Evolutionary conservation across 2,797 vertebrate genomes (phyloP).

Genomic region (Craterocephalus amniculus): DNA sequence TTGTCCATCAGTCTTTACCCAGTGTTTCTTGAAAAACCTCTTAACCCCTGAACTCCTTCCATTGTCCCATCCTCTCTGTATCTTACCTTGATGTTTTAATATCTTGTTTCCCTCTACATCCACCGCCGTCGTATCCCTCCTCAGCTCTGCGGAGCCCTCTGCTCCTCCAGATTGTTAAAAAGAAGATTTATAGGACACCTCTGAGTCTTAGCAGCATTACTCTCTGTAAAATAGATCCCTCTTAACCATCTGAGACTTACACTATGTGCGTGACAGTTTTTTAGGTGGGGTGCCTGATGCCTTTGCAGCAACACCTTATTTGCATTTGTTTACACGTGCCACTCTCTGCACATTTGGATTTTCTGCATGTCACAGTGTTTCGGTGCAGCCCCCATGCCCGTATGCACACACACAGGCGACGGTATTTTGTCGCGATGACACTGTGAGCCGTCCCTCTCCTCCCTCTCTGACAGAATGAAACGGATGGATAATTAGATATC

Average conservation of each 20-base stretch:
- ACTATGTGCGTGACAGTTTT: slow-evolving; percentile 55
- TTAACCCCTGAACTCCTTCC: slow-evolving; percentile 66
- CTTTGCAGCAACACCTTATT: slow-evolving; percentile 63
- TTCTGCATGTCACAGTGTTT: slow-evolving; percentile 63
- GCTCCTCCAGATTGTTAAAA: slow-evolving; percentile 49
- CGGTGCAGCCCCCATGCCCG: slow-evolving; percentile 49
- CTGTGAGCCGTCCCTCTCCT: slow-evolving; percentile 72
- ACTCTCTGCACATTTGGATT: slow-evolving; percentile 64
- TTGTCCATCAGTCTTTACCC: slow-evolving; percentile 68
- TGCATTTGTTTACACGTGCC: slow-evolving; percentile 79
- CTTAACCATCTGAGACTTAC: slow-evolving; percentile 45
- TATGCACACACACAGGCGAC: slow-evolving; percentile 38
- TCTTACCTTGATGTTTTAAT: slow-evolving; percentile 71
- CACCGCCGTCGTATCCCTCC: slow-evolving; percentile 50
- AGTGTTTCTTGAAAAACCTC: slow-evolving; percentile 71
- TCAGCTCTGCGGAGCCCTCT: slow-evolving; percentile 47
- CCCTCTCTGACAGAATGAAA: slow-evolving; percentile 80
- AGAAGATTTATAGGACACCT: slow-evolving; percentile 47
- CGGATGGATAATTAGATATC: slow-evolving; percentile 87
- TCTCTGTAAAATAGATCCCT: slow-evolving; percentile 43
- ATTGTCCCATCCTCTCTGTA: slow-evolving; percentile 58
- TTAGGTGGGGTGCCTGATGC: slow-evolving; percentile 35
- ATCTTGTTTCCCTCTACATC: slow-evolving; percentile 64
- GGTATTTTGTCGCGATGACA: slow-evolving; percentile 73
- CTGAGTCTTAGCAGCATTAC: slow-evolving; percentile 28